These are phyloP conservation scores for Zaprionus bogoriensis DNA, from an alignment of 2,888 invertebrate genomes.

Conservation along the genomic window DNA sequence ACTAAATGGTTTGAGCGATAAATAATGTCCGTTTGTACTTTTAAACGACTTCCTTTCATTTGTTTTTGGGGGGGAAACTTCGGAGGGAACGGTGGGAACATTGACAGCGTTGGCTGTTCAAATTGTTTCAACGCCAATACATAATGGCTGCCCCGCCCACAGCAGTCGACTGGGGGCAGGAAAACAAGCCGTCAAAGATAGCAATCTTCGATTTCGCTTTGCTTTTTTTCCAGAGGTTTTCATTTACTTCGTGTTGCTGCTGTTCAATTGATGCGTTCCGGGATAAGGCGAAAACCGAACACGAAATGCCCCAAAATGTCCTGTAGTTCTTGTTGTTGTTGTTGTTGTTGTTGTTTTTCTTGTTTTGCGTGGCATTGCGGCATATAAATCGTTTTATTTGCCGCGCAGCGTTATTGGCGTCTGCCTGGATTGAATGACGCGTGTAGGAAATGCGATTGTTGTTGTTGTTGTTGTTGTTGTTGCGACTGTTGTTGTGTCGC, in stretches of 20 bases:
- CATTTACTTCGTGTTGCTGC: conserved; percentile 61
- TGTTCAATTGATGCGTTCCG: conserved; percentile 67
- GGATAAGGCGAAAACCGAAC: conserved; percentile 64
- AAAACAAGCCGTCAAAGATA: conserved; percentile 80
- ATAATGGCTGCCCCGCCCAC: conserved; percentile 77
- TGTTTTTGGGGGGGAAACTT: conserved; percentile 53
- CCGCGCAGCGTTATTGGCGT: conserved; percentile 67
- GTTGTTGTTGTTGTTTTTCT: conserved; percentile 31
- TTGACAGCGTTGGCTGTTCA: conserved; percentile 61
- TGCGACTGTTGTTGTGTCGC: conserved; percentile 64
- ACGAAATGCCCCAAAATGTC: conserved; percentile 46
- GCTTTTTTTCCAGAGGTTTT: conserved; percentile 52
- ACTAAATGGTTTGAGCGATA: conserved; percentile 81
- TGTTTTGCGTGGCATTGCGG: conserved; percentile 61
- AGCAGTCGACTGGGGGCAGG: conserved; percentile 45
- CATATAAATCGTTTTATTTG: conserved; percentile 80
- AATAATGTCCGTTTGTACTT: conserved; percentile 83
- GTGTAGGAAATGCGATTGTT: conserved; percentile 65
- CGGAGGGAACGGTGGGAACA: conserved; percentile 1
- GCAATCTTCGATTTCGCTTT: conserved; percentile 80
- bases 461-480: conserved; percentile 57
- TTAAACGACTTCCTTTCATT: conserved; percentile 82
- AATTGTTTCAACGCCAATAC: conserved; percentile 82
- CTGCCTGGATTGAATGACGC: conserved; percentile 71
- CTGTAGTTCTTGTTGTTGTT: conserved; percentile 50